Evolutionary conservation across 2,113 vertebrate species (phyloP).

Genomic region (Naja naja): DNA sequence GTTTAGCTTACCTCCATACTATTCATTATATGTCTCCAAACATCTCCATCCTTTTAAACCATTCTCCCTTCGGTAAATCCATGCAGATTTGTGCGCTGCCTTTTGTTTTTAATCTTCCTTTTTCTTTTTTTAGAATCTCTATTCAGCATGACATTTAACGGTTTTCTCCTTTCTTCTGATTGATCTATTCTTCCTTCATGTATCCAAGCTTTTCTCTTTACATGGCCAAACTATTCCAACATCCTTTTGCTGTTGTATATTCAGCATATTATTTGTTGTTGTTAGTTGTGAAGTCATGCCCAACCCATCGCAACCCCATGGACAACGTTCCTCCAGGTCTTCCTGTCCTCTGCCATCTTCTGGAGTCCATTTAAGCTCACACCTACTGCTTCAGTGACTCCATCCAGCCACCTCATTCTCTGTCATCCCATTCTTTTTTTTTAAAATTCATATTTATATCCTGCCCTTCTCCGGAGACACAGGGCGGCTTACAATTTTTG

Average conservation of each 20-base stretch:
- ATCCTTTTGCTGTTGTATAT: neutral
- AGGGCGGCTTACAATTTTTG: too few relatives aligned
- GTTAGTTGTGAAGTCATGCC: too few relatives aligned
- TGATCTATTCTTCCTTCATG: neutral
- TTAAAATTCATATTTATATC: too few relatives aligned
- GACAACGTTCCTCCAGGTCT: too few relatives aligned
- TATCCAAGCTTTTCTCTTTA: neutral
- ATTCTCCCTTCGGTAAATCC: neutral
- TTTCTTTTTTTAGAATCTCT: neutral
- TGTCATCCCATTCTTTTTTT: too few relatives aligned
- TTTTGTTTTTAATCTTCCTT: too few relatives aligned
- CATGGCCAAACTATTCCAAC: neutral
- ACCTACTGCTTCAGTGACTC: too few relatives aligned
- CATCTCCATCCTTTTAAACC: neutral
- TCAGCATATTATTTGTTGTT: neutral
- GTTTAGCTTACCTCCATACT: neutral
- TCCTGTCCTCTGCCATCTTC: too few relatives aligned
- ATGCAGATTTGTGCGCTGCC: neutral
- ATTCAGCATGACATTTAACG: neutral
- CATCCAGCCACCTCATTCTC: too few relatives aligned
- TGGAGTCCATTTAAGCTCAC: too few relatives aligned
- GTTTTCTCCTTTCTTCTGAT: neutral
- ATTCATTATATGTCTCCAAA: neutral
- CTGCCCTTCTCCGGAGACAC: too few relatives aligned
- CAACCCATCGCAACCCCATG: too few relatives aligned